Evolutionary conservation across 2,888 invertebrate genomes (phyloP), one percentile per base, ranked within the genome.

Genomic region (Agrochola lychnidis): DNA sequence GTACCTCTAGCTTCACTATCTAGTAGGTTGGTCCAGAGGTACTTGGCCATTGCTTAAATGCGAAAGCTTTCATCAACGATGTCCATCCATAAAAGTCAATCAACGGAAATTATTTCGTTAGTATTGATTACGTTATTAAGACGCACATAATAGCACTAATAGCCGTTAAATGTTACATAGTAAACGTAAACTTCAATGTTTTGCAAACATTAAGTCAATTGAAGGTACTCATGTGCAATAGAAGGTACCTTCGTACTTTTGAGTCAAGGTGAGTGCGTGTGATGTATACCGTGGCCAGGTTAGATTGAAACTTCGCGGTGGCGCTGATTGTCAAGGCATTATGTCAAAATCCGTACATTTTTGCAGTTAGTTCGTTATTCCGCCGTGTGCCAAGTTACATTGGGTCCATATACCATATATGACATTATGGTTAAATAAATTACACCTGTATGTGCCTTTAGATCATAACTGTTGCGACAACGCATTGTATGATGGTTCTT

Each of bases 391-490:
- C 48, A 59, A 75, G 45, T 56, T 68, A 75, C 22, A 51, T 14
- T 85, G 70, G 81, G 9, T 7, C 4, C 48, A 22, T 67, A 78
- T 78, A 83, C 63, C 63, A 59, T 57, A 78, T 89, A 89, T 91
- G 91, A 90, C 89, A 92, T 93, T 92, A 91, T 89, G 87, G 87
- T 89, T 92, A 91, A 92, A 93, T 92, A 91, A 92, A 93, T 93
- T 92, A 91, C 92, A 90, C 91, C 89, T 91, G 91, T 90, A 89
- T 88, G 90, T 89, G 89, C 48, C 77, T 88, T 83, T 80, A 70
- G 56, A 78, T 76, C 70, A 73, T 75, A 90, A 87, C 73, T 74
- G 89, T 92, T 93, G 90, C 93, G 86, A 88, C 87, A 92, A 71
- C 72, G 70, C 48, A 79, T 85, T 89, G 88, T 85, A 73, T 45